These are phyloP conservation scores for Typhlichthys subterraneus DNA, from an alignment of 2,797 vertebrate genomes.

Conservation along the genomic window DNA sequence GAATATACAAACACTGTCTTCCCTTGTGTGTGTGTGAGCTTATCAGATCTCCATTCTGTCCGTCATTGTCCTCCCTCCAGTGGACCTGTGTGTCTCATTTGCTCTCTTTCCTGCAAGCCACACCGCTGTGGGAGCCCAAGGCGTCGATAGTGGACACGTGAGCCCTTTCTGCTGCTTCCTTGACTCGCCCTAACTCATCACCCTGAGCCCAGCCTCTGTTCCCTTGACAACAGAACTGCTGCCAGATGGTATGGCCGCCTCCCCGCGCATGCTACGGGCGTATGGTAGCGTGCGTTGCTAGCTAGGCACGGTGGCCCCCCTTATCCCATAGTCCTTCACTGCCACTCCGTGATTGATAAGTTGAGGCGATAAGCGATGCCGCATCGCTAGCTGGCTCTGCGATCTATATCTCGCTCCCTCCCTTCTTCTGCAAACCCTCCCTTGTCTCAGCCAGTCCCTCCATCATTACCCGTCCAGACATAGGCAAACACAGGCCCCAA, in stretches of 20 bases:
- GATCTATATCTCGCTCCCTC: conserved; percentile 21
- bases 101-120: conserved; percentile 40
- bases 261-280: background rate
- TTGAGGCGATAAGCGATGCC: conserved; percentile 62
- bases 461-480: conserved; percentile 51
- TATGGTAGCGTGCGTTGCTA: background rate
- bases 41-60: conserved; percentile 19
- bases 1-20: background rate
- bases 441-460: conserved; percentile 52
- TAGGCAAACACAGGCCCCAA: conserved; percentile 42
- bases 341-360: conserved; percentile 58
- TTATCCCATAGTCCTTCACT: background rate
- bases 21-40: conserved; percentile 1
- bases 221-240: conserved; percentile 27
- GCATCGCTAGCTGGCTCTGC: conserved; percentile 27
- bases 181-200: conserved; percentile 41
- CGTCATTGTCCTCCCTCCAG: conserved; percentile 19
- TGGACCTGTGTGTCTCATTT: conserved; percentile 51
- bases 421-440: conserved; percentile 35
- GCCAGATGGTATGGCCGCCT: conserved; percentile 5
- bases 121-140: conserved; percentile 43
- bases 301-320: background rate
- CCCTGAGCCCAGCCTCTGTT: conserved; percentile 35
- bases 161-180: conserved; percentile 37
- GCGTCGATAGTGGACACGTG: conserved; percentile 53